Evolutionary conservation across 2,113 vertebrate species (phyloP).

Genomic region (Oryzias javanicus): DNA sequence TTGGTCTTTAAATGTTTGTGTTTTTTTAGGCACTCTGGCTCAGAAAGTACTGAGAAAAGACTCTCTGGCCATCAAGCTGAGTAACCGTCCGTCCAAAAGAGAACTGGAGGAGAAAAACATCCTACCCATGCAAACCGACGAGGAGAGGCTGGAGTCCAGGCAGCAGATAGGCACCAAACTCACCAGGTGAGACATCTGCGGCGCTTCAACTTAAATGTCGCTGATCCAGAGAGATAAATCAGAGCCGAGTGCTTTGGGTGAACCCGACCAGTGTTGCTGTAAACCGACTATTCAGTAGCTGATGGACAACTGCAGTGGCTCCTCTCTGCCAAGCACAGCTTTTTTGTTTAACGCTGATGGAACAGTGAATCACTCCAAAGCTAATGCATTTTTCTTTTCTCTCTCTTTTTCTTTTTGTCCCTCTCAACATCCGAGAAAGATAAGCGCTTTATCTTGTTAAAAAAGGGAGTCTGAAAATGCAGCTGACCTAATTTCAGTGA

Average conservation of each 20-base stretch:
- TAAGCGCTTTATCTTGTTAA: constrained; percentile 62
- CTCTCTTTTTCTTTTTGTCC: constrained; percentile 26
- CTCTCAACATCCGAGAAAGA: constrained; percentile 43
- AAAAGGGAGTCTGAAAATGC: constrained; percentile 62
- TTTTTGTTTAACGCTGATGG: constrained; percentile 32
- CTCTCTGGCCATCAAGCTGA: constrained; percentile 96
- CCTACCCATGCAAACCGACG: constrained; percentile 93
- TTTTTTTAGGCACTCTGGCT: constrained; percentile 85
- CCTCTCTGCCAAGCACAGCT: constrained; percentile 8
- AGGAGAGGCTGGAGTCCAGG: constrained; percentile 91
- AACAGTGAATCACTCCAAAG: constrained; percentile 25
- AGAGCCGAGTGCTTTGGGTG: constrained; percentile 2
- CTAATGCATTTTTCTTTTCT: constrained; percentile 17
- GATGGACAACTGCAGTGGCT: background rate
- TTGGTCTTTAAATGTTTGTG: background rate
- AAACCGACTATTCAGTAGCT: background rate
- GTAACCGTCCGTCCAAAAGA: constrained; percentile 94
- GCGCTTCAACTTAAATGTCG: background rate
- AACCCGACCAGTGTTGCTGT: constrained; percentile 12
- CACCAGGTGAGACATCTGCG: constrained; percentile 82
- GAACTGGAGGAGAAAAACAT: constrained; percentile 99
- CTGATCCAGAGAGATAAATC: background rate
- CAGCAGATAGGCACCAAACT: constrained; percentile 98
- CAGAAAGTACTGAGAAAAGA: constrained; percentile 97
- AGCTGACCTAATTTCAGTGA: constrained; percentile 74